These are phyloP conservation scores for Nemopilema nomurai DNA, from an alignment of 30 jellyfish, hydroid and myxozoan species.

Conservation along the genomic window DNA sequence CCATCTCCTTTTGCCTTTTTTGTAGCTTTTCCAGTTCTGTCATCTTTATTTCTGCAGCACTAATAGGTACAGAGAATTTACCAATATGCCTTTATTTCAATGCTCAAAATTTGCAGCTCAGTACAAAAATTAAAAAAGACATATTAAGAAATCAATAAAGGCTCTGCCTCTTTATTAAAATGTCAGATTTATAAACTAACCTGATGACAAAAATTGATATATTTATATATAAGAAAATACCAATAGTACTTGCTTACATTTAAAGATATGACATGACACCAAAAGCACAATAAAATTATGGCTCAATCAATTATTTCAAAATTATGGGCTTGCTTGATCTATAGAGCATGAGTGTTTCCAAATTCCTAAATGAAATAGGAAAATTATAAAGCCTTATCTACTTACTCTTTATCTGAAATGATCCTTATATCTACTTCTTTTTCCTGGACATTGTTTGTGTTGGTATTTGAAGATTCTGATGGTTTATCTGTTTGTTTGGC, in stretches of 20 bases:
- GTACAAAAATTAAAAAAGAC: too few species aligned
- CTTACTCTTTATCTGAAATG: constrained; percentile 41
- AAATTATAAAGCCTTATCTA: not conserved
- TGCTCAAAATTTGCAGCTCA: not conserved
- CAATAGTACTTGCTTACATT: too few species aligned
- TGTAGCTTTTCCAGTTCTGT: constrained; percentile 76
- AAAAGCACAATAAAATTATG: too few species aligned
- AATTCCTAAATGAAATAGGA: too few species aligned
- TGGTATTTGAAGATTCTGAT: not conserved
- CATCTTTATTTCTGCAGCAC: constrained; percentile 73
- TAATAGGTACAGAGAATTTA: not conserved
- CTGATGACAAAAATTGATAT: too few species aligned
- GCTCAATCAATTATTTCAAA: too few species aligned
- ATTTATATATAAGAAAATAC: too few species aligned
- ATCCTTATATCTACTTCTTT: constrained; percentile 16
- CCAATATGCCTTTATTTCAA: not conserved
- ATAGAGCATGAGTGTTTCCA: too few species aligned
- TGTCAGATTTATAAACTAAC: not conserved
- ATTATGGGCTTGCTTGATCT: too few species aligned
- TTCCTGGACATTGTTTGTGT: not conserved
- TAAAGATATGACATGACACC: too few species aligned
- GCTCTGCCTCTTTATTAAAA: not conserved
- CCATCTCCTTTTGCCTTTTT: constrained; percentile 86
- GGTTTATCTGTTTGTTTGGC: not conserved
- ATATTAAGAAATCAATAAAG: not conserved